phyloP scores from a whole-genome alignment of 1,140 invertebrate genomes.

The Octopus sinensis region DNA sequence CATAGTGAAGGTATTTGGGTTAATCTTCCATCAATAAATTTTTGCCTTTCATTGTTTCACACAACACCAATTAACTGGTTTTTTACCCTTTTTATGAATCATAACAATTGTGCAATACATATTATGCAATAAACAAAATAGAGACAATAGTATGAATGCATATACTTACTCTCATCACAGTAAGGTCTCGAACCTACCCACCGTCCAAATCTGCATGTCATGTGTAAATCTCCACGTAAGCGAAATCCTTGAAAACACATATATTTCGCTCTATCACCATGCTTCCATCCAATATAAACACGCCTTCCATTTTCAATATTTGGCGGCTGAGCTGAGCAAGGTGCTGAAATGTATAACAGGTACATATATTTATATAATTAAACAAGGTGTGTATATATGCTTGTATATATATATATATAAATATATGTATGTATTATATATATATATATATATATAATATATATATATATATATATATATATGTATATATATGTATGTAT shows the following conservation, averaged over 20 bases:
- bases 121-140: too few species aligned
- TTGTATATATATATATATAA: background rate
- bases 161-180: constrained; percentile 42
- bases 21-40: too few species aligned
- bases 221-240: constrained; percentile 64
- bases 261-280: constrained; percentile 88
- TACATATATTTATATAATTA: background rate
- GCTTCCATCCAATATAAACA: constrained; percentile 91
- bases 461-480: background rate
- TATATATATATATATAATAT: background rate
- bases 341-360: constrained; percentile 55
- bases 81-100: too few species aligned
- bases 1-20: too few species aligned
- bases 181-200: constrained; percentile 37
- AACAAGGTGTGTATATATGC: background rate
- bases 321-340: constrained; percentile 85
- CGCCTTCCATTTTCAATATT: constrained; percentile 88
- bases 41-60: too few species aligned
- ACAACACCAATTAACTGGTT: too few species aligned
- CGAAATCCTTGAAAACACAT: constrained; percentile 88
- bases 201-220: constrained; percentile 39
- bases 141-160: too few species aligned
- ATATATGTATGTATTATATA: too few species aligned
- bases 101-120: too few species aligned
- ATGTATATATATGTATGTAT: background rate